Conservation (phyloP, 2,113 vertebrate species). For the Meleagris gallopavo region DNA sequence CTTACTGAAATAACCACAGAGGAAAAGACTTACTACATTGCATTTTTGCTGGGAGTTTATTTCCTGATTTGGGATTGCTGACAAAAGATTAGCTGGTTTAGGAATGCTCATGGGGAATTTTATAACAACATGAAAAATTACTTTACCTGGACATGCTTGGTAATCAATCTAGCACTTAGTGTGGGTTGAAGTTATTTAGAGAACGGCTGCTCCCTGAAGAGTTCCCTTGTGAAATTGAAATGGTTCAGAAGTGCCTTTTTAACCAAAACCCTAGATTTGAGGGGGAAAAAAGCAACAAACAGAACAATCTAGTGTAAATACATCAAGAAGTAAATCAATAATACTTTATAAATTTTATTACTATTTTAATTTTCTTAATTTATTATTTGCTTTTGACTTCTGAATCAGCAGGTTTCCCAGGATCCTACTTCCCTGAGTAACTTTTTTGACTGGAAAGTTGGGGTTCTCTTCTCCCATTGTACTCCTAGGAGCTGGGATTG, state of each 20-base stretch:
- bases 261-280: background rate
- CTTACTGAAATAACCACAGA: constrained; percentile 9
- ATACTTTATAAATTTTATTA: background rate
- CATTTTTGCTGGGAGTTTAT: constrained; percentile 6
- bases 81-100: constrained; percentile 19
- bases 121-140: background rate
- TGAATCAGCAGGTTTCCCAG: background rate
- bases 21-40: background rate
- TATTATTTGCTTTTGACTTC: background rate
- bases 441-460: background rate
- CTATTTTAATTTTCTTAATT: background rate
- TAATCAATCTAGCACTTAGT: background rate
- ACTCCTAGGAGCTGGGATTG: background rate
- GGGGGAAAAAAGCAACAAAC: background rate
- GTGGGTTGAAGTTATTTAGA: background rate
- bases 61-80: background rate
- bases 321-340: background rate
- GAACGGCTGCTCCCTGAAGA: background rate
- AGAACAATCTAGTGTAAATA: background rate
- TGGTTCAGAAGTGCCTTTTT: background rate
- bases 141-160: background rate
- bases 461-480: background rate
- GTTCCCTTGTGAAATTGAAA: background rate
- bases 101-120: background rate
- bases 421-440: background rate